Conservation (phyloP, 2,888 invertebrate species). For the Acheta domesticus region DNA sequence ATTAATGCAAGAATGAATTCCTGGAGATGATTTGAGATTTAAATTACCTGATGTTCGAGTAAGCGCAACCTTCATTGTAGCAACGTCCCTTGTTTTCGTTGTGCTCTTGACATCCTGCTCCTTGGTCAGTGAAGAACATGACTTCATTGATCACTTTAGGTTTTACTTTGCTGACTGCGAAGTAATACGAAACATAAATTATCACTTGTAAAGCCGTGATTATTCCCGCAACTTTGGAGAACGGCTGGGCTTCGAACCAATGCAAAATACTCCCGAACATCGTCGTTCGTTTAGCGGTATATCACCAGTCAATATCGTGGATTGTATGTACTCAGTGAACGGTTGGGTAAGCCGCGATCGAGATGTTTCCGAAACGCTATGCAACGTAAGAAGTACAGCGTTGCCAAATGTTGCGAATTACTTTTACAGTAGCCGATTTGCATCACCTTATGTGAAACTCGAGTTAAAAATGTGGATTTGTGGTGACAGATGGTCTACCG, state of each 20-base stretch:
- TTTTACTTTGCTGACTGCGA: background rate
- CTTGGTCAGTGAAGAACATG: background rate
- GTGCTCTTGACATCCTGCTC: slow-evolving; percentile 1
- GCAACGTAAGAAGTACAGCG: too few relatives aligned
- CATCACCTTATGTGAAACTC: too few relatives aligned
- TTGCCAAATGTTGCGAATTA: too few relatives aligned
- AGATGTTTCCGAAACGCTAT: too few relatives aligned
- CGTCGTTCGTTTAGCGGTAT: too few relatives aligned
- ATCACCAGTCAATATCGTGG: too few relatives aligned
- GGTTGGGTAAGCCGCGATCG: too few relatives aligned
- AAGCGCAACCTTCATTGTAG: background rate
- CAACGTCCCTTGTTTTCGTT: slow-evolving; percentile 5
- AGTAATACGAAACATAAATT: background rate
- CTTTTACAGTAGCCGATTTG: too few relatives aligned
- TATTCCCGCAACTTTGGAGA: background rate
- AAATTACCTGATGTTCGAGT: background rate
- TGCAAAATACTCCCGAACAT: background rate
- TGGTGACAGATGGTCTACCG: too few relatives aligned
- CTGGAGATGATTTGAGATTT: background rate
- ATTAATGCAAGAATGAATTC: too few relatives aligned
- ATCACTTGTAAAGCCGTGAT: background rate
- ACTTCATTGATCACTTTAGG: background rate
- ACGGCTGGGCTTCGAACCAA: background rate
- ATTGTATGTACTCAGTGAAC: too few relatives aligned
- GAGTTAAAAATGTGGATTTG: too few relatives aligned